A percentile compares a stretch with the other conserved stretches of the same genome.
These are phyloP conservation scores for Lepisosteus oculatus DNA, from an alignment of 2,113 vertebrate genomes.

Conservation along the genomic window DNA sequence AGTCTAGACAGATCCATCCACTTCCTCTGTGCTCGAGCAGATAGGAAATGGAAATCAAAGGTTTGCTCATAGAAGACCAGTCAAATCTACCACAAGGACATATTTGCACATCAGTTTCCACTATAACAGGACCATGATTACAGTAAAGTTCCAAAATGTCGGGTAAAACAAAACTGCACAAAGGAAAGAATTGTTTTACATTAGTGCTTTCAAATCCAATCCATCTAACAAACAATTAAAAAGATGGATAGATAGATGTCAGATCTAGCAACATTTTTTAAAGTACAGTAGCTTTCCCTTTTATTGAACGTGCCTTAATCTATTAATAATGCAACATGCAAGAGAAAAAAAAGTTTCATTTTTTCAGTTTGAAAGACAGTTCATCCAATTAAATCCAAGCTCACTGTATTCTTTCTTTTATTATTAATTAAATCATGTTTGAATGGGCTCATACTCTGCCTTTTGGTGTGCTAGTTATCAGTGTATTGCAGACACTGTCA, in stretches of 20 bases:
- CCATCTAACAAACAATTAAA: neutral
- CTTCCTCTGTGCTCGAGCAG: neutral
- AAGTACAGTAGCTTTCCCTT: too few species aligned
- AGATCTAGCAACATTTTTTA: too few species aligned
- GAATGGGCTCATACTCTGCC: constrained; percentile 29
- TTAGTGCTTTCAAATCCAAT: too few species aligned
- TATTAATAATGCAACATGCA: neutral
- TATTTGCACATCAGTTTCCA: neutral
- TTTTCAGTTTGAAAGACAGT: constrained; percentile 53
- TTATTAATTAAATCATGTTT: constrained; percentile 57
- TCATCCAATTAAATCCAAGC: constrained; percentile 61
- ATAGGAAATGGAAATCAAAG: neutral
- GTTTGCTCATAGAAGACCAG: neutral
- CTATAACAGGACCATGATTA: neutral
- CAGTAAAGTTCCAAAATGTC: neutral
- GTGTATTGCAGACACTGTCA: constrained; percentile 52
- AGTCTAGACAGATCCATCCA: neutral
- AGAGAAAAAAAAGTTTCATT: constrained; percentile 25
- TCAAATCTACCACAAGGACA: neutral
- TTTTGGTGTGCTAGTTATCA: constrained; percentile 56
- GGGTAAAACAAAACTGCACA: too few species aligned
- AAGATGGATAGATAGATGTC: too few species aligned
- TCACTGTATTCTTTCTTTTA: constrained; percentile 31
- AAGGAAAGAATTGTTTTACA: too few species aligned
- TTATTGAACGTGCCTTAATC: neutral